A percentile compares a stretch with the other conserved stretches of the same genome.
These are phyloP conservation scores for Diaperis boleti DNA, from an alignment of 2,888 invertebrate genomes.

Conservation along the genomic window DNA sequence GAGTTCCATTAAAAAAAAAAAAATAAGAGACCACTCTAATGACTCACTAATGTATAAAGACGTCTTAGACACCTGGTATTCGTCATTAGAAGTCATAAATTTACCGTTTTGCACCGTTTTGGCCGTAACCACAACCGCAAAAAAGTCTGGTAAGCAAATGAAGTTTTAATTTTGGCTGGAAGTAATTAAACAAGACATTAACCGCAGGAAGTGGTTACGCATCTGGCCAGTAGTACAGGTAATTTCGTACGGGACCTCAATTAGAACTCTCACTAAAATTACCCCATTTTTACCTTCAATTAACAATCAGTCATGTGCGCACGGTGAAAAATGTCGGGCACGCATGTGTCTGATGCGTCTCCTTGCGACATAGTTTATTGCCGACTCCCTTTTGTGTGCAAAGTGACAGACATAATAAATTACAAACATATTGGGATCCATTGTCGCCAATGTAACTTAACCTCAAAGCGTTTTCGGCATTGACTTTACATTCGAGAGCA, in stretches of 20 bases:
- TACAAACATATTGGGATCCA: constrained; percentile 61
- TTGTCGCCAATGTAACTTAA: constrained; percentile 61
- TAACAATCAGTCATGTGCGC: constrained; percentile 41
- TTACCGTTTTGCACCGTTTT: too few relatives aligned
- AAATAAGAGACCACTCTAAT: too few relatives aligned
- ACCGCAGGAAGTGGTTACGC: constrained; percentile 45
- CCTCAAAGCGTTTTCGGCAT: constrained; percentile 59
- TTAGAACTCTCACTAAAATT: constrained; percentile 5
- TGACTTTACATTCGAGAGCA: constrained; percentile 54
- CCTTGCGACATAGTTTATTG: constrained; percentile 29
- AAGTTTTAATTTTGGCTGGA: constrained; percentile 6
- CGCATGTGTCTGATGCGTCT: constrained; percentile 23
- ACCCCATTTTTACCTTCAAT: constrained; percentile 41
- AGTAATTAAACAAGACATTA: constrained; percentile 26
- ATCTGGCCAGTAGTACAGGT: constrained; percentile 39
- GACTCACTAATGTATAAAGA: too few relatives aligned
- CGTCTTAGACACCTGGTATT: too few relatives aligned
- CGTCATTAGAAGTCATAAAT: too few relatives aligned
- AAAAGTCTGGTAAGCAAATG: constrained; percentile 3
- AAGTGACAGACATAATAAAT: constrained; percentile 60
- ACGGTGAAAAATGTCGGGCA: not conserved
- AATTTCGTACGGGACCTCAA: not conserved
- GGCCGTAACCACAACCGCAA: too few relatives aligned
- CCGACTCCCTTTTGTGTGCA: constrained; percentile 32
- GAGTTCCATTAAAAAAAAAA: too few relatives aligned